phyloP scores from a whole-genome alignment of 2,113 vertebrate genomes.

The Platichthys flesus region DNA sequence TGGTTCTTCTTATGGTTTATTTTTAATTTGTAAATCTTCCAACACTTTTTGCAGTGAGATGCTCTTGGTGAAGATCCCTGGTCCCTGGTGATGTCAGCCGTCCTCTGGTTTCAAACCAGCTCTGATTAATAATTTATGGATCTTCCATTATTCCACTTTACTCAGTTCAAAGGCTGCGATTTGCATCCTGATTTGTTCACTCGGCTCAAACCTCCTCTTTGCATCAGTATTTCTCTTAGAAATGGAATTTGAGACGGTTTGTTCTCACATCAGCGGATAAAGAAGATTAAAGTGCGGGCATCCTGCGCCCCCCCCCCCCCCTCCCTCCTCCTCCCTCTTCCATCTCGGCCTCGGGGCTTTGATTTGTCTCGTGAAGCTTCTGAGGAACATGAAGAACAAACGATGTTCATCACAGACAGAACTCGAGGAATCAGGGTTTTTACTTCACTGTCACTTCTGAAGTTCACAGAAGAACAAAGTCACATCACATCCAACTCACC shows the following conservation, averaged over 20 bases:
- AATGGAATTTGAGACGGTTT: conserved; percentile 84
- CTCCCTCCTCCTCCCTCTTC: too few relatives aligned
- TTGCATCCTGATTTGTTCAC: conserved; percentile 81
- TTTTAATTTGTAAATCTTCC: too few relatives aligned
- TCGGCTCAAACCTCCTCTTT: conserved; percentile 78
- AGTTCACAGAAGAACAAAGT: too few relatives aligned
- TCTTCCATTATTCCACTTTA: conserved; percentile 82
- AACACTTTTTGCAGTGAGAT: too few relatives aligned
- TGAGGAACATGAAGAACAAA: conserved; percentile 45
- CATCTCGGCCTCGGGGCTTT: conserved; percentile 32
- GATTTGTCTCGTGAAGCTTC: conserved; percentile 55
- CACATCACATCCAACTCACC: too few relatives aligned
- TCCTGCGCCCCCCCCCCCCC: conserved; percentile 60
- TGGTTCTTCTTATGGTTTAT: too few relatives aligned
- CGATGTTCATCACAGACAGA: conserved; percentile 4
- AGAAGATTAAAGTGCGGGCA: conserved; percentile 90
- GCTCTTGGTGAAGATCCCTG: too few relatives aligned
- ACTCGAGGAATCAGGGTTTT: not conserved
- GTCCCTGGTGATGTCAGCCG: conserved; percentile 52
- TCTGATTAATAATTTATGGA: conserved; percentile 83
- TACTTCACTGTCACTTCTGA: too few relatives aligned
- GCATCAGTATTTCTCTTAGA: conserved; percentile 85
- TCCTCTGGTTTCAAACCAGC: conserved; percentile 66
- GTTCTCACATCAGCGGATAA: conserved; percentile 85
- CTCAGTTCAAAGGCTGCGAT: conserved; percentile 83